Base-by-base conservation (phyloP, 2,888 invertebrate genomes). In the Eupithecia insigniata region DNA sequence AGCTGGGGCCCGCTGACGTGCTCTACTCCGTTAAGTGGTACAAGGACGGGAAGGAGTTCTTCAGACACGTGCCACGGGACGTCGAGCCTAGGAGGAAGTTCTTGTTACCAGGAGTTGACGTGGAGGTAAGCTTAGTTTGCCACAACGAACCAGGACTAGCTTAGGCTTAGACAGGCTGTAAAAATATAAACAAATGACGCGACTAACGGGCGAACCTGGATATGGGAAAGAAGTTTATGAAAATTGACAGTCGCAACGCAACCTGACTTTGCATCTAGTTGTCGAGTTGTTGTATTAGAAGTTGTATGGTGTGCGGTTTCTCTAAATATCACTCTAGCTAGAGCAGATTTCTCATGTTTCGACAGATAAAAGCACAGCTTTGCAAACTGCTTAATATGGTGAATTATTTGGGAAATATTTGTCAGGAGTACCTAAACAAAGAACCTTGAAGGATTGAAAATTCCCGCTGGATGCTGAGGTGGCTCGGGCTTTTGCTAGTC, bases 21-120 rank as follows among this genome's bases (percentile, higher is more conserved):
- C 95, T 98, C 66, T 98, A 98, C 91, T 97, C 98, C 43, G 98
- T 98, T 83, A 98, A 98, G 93, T 98, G 98, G 98, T 98, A 98
- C 94, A 98, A 98, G 88, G 97, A 98, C 87, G 98, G 97, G 79
- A 96, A 97, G 89, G 98, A 98, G 92, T 98, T 98, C 94, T 98
- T 97, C 94, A 95, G 98, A 76, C 98, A 96, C 90, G 97, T 98
- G 80, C 98, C 98, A 28, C 95, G 96, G 69, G 97, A 98, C 89
- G 95, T 95, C 85, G 98, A 98, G 73, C 97, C 97, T 1, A 96
- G 96, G 58, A 96, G 97, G 90, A 96, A 96, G 83, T 98, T 98
- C 88, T 95, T 95, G 69, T 92, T 97, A 80, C 97, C 97, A 0
- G 98, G 98, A 79, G 97, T 98, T 73, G 96, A 96, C 83, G 98